Evolutionary conservation across 2,113 vertebrate species (phyloP).

Genomic region (Misgurnus mizolepis): DNA sequence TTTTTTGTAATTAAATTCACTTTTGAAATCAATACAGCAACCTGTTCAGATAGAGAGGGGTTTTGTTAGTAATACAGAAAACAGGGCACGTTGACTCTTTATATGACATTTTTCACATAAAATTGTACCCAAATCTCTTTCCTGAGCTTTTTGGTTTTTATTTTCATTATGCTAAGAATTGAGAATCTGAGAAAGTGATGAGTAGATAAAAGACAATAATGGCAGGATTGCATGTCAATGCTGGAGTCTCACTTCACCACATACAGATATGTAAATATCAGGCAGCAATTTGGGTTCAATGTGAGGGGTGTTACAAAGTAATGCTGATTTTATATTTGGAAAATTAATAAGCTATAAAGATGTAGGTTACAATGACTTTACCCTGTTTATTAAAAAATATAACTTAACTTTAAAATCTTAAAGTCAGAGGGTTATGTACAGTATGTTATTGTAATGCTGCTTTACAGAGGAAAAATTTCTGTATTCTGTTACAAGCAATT

Average conservation of each 20-base stretch:
- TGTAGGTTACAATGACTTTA: too few species aligned
- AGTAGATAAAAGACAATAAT: conserved; percentile 29
- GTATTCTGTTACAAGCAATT: too few species aligned
- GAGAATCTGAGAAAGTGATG: conserved; percentile 41
- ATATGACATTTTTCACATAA: conserved; percentile 55
- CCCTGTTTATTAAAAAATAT: too few species aligned
- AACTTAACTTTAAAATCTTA: too few species aligned
- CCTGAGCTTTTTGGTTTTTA: conserved; percentile 34
- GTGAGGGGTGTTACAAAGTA: too few species aligned
- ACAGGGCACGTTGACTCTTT: not conserved
- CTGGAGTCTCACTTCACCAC: not conserved
- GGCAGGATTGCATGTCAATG: not conserved
- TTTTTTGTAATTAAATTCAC: not conserved
- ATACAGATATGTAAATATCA: too few species aligned
- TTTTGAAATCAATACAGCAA: not conserved
- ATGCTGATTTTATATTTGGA: too few species aligned
- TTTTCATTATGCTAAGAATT: not conserved
- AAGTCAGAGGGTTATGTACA: too few species aligned
- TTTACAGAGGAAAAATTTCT: too few species aligned
- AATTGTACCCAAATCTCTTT: not conserved
- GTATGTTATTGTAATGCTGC: too few species aligned
- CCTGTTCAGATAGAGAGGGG: not conserved
- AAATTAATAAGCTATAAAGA: too few species aligned
- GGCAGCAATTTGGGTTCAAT: too few species aligned
- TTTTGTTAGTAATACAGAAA: not conserved